Conservation (phyloP, 1,140 invertebrate genomes). For the Orchesella cincta region DNA sequence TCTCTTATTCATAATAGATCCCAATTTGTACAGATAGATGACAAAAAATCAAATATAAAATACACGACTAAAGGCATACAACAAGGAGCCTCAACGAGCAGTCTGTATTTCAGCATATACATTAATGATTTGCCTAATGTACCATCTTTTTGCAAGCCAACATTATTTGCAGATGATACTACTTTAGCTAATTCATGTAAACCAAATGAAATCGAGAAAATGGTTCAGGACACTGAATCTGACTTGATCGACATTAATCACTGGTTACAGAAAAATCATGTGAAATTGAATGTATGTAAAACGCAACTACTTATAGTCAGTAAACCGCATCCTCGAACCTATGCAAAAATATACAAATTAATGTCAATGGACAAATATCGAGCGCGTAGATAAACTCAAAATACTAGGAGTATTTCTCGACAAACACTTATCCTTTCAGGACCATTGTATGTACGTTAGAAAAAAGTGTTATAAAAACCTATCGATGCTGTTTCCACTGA, state of each 20-base stretch:
- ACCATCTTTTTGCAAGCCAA: background rate
- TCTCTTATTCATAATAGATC: slow-evolving; percentile 17
- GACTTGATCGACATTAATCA: background rate
- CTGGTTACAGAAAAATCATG: too few species aligned
- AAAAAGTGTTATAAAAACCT: too few species aligned
- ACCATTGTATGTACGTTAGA: too few species aligned
- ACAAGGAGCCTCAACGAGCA: background rate
- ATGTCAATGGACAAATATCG: too few species aligned
- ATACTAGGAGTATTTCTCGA: too few species aligned
- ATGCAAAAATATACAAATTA: too few species aligned
- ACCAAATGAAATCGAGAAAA: background rate
- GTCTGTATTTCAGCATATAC: background rate
- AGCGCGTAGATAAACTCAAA: too few species aligned
- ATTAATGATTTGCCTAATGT: background rate
- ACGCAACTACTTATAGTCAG: too few species aligned
- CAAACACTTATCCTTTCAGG: too few species aligned
- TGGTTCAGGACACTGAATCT: background rate
- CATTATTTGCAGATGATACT: background rate
- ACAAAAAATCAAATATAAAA: background rate
- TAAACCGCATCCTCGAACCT: too few species aligned
- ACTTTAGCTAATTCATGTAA: background rate
- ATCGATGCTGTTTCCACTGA: too few species aligned
- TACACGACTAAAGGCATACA: slow-evolving; percentile 8
- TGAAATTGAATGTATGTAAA: too few species aligned
- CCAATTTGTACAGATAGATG: slow-evolving; percentile 3